Percentiles rank a stretch among this genome's conserved stretches.
Evolutionary conservation across 2,113 vertebrate genomes (phyloP).

Genomic region (Sialia sialis): DNA sequence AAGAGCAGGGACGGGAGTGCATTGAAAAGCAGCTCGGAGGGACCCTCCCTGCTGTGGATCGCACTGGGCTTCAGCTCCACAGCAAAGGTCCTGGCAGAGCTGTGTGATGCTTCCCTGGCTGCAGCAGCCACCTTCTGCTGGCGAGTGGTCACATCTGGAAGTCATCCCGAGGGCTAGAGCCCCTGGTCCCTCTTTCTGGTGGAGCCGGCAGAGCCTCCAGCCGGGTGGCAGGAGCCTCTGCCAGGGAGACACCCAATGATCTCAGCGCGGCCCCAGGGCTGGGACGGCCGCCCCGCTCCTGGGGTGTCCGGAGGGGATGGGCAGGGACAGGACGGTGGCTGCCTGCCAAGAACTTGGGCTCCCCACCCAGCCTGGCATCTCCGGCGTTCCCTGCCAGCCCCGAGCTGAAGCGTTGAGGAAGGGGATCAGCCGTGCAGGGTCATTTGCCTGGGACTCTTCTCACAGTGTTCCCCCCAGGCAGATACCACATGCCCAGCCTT

Average conservation of each 20-base stretch:
- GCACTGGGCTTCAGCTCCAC: neutral
- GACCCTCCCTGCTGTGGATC: neutral
- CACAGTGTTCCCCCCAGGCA: fast-evolving
- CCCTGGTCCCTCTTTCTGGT: neutral
- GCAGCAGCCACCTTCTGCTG: fast-evolving
- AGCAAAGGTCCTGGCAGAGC: neutral
- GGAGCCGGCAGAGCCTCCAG: neutral
- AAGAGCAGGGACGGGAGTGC: neutral
- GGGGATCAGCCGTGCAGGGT: fast-evolving
- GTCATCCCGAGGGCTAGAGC: neutral
- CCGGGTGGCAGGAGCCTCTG: neutral
- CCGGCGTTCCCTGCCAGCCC: fast-evolving
- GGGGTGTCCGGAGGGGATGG: neutral
- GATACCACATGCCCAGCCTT: fast-evolving
- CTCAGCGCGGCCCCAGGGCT: neutral
- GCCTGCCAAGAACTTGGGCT: neutral
- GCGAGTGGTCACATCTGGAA: neutral
- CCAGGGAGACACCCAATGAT: constrained; percentile 62
- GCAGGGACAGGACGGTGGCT: neutral
- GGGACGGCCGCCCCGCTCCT: neutral
- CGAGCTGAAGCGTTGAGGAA: fast-evolving
- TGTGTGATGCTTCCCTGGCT: fast-evolving
- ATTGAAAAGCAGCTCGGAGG: neutral
- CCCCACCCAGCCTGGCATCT: neutral
- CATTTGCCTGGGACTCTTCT: neutral